Base-by-base conservation (phyloP, 2,113 vertebrate species). In the Elephantulus edwardii region DNA sequence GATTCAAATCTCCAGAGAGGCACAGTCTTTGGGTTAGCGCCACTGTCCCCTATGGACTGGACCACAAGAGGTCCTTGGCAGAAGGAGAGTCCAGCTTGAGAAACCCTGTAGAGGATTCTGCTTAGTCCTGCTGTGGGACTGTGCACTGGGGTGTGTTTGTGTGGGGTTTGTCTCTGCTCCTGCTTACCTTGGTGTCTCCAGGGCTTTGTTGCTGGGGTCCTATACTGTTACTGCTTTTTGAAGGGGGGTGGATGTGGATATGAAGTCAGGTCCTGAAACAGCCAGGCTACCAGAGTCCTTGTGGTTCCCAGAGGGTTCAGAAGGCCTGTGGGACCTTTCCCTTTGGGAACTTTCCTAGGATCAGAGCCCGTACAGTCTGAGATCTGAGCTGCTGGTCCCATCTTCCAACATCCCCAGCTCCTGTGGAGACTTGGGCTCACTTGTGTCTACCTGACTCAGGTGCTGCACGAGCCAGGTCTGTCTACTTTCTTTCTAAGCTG, bases 201-300 rank as follows among this genome's bases (percentile, higher is more conserved):
- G 20, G 71, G 46, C 68, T 86, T 91, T 83, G 68, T 70, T 16
- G 24, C 46, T 35, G n/a, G 11, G 52, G 35, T 8, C 54, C 5
- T n/a, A n/a, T n/a, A 8, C 60, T 87, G 26, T 77, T 50, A 42
- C 17, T 86, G 3, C 3, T 48, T 62, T 60, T 58, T 14, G 13
- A n/a, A n/a, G n/a, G n/a, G 50, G 44, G 71, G 3, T 58, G 52
- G 35, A 22, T n/a, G n/a, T n/a, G 20, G 46, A 11, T 70, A 28
- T 60, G 50, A 89, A 72, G 46, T 72, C 64, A 68, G 5, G 78
- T 46, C 38, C 77, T 72, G 58, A 90, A 38, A 52, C 24, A 89
- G n/a, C 5, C 24, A 54, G 44, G 17, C 35, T 35, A 77, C 33
- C 24, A 54, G 60, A n/a, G 48, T 28, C 72, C 58, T 35, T 40